Evolutionary conservation across 2,888 invertebrate species (phyloP), one percentile per base, ranked within the genome.

Genomic region (Itoplectis maculator): DNA sequence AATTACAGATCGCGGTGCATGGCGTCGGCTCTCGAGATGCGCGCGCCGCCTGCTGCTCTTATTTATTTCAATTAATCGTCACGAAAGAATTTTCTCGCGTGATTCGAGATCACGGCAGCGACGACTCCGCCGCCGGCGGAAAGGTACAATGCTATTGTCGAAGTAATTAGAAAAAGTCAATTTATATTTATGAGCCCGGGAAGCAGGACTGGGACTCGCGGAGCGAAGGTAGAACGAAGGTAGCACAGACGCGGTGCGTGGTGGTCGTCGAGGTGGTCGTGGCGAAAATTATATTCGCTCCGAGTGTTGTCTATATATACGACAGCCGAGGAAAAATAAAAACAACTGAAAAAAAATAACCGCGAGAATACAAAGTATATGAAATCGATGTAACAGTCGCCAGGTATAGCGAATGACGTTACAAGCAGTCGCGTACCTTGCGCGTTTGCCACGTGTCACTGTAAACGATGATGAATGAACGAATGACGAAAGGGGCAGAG

Each of bases 101-200:
- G 49, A 15, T 63, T 72, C 70, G 49, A 8, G 45, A 63, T 78
- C 45, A 69, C 79, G 82, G 74, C 74, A 68, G 37, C 51, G 45
- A 54, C 75, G 61, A 51, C 77, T 74, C 78, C 72, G 47, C 59
- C 59, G 65, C 66, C 69, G 47, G 65, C 69, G 20, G 69, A 20
- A 40, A 61, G 59, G 35, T 66, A 56, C 59, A 51, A 83, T 76
- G 70, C 40, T 70, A 79, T 83, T 82, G 81, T 77, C 84, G 82
- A 81, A 77, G 84, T 91, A 90, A 91, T 91, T 91, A 88, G 86
- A 88, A 88, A 88, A 89, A 85, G 89, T 86, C 91, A 87, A 91
- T 91, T 91, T 91, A 91, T 91, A 91, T 91, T 91, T 91, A 91
- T 91, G 91, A 91, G 91, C 59, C 76, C 13, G 29, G 42, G 29